phyloP scores from a whole-genome alignment of 2,113 vertebrate genomes.

The Hydrochoerus hydrochaeris region DNA sequence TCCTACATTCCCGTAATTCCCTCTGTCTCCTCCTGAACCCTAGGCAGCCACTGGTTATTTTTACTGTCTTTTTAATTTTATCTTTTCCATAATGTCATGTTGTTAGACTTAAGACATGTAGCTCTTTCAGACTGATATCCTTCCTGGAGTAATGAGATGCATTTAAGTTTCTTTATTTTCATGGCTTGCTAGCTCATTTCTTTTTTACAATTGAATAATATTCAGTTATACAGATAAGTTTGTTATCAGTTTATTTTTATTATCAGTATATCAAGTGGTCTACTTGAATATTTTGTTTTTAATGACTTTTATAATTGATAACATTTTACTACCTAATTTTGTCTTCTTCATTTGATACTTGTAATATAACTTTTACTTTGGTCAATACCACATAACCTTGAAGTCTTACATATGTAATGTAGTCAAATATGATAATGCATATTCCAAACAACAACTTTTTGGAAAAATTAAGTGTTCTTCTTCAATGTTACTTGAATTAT shows the following conservation, averaged over 20 bases:
- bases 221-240: neutral
- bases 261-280: neutral
- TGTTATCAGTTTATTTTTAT: neutral
- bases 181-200: neutral
- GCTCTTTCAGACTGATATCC: neutral
- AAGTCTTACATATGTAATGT: neutral
- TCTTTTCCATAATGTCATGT: neutral
- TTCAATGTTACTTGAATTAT: neutral
- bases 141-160: neutral
- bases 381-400: conserved; percentile 7
- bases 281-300: neutral
- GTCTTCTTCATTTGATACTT: neutral
- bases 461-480: neutral
- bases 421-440: neutral
- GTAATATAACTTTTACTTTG: neutral
- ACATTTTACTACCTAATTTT: neutral
- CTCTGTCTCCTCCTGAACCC: neutral
- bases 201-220: conserved; percentile 5
- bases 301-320: conserved; percentile 18
- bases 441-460: neutral
- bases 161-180: neutral
- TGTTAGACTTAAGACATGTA: neutral
- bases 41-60: neutral
- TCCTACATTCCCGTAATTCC: neutral
- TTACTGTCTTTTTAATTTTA: neutral